Evolutionary conservation across 2,113 vertebrate genomes (phyloP), one percentile per base, ranked within the genome.

Genomic region (Sminthopsis crassicaudata): DNA sequence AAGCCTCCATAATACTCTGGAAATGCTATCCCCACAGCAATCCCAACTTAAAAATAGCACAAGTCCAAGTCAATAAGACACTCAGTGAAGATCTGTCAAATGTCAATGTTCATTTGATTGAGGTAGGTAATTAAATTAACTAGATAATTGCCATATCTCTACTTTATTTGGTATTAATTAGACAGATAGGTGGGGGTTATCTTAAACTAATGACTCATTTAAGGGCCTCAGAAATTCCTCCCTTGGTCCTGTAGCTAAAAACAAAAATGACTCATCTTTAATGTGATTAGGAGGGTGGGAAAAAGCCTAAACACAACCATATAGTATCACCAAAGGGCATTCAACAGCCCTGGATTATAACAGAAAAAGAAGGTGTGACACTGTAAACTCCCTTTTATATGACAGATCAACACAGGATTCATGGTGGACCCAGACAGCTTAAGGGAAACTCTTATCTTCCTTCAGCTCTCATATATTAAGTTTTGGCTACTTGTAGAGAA

Each of bases 331-430:
- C 36, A 42, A 51, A 91, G 92, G 55, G 2, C 42, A 93, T 27
- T 94, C 50, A 92, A 57, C 89, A 50, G 95, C 84, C 76, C 90
- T 53, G 92, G n/a, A 92, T 89, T 30, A 89, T 42, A 42, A 67
- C 30, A 94, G 9, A 90, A 36, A 93, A n/a, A 48, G 22, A 36
- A 57, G 46, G 36, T 94, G 25, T 67, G 46, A 93, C 6, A 60
- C 10, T 11, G n/a, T 16, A 53, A 76, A 91, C 2, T 88, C 53
- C 90, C 6, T 89, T 93, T 90, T 55, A 57, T 55, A 93, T 91
- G 91, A 88, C 53, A 42, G 36, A 84, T 84, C 19, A 84, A 84
- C 67, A 84, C 19, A 42, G 19, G n/a, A 42, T 6, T 42, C 67
- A 22, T 42, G 36, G 16, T 84, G 16, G 67, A 84, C n/a, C 67